Percentiles rank a stretch among this genome's conserved stretches.
These are phyloP conservation scores for Polyergus mexicanus DNA, from an alignment of 1,140 invertebrate species.

Conservation along the genomic window DNA sequence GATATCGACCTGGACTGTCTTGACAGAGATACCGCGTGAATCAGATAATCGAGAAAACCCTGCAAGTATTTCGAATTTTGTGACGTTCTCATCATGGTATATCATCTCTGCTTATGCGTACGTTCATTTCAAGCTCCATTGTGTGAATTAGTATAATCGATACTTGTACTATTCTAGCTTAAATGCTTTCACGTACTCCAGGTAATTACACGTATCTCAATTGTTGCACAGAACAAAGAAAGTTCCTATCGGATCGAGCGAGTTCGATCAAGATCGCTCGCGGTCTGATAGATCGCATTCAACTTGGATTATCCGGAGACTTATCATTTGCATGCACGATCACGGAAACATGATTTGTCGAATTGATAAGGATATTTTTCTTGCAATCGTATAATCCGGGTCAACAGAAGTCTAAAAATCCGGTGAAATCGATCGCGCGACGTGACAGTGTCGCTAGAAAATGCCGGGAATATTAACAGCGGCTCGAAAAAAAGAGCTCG, in stretches of 20 bases:
- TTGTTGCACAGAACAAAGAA: not conserved
- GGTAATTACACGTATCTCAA: constrained; percentile 8
- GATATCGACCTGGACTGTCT: constrained; percentile 29
- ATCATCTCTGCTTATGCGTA: not conserved
- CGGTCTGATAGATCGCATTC: constrained; percentile 19
- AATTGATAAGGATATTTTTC: constrained; percentile 48
- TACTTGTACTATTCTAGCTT: not conserved
- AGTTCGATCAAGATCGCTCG: constrained; percentile 23
- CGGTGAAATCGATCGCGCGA: constrained; percentile 45
- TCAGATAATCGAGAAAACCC: not conserved
- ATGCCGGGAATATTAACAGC: constrained; percentile 59
- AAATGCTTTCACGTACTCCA: constrained; percentile 5
- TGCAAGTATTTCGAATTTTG: not conserved
- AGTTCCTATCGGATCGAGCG: constrained; percentile 11
- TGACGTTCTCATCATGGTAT: not conserved
- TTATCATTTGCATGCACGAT: constrained; percentile 30
- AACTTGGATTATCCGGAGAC: constrained; percentile 12
- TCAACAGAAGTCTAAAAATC: constrained; percentile 42
- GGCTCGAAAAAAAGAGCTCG: constrained; percentile 54
- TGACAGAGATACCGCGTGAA: constrained; percentile 14
- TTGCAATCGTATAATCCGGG: constrained; percentile 46
- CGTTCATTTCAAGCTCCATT: not conserved
- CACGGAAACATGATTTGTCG: constrained; percentile 12
- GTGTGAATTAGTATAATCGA: not conserved
- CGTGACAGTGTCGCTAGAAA: constrained; percentile 42